phyloP scores from a whole-genome alignment of 2,113 vertebrate genomes.

The Larimichthys polyactis region DNA sequence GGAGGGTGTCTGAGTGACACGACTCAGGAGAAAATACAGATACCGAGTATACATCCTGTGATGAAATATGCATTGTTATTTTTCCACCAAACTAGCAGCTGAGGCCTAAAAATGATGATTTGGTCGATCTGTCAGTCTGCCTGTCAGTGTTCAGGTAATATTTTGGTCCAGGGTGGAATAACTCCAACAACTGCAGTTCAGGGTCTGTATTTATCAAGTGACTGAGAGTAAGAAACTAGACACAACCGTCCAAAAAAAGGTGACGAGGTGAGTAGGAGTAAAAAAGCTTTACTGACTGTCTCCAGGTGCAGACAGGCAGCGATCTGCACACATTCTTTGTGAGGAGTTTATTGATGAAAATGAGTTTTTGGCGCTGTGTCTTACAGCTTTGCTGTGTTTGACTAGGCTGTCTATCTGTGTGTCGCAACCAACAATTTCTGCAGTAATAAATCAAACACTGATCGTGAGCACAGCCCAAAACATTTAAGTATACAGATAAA shows the following conservation, averaged over 20 bases:
- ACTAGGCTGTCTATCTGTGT: background rate
- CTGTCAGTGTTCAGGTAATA: background rate
- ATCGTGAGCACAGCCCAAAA: background rate
- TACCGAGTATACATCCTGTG: background rate
- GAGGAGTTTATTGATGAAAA: too few relatives aligned
- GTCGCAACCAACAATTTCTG: background rate
- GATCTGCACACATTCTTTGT: too few relatives aligned
- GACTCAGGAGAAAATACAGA: conserved; percentile 82
- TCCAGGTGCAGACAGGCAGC: too few relatives aligned
- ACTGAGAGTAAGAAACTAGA: background rate
- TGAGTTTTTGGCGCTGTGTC: background rate
- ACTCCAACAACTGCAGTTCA: background rate
- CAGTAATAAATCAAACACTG: background rate
- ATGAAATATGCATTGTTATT: background rate
- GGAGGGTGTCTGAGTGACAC: conserved; percentile 88
- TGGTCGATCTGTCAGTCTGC: background rate
- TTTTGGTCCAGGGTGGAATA: too few relatives aligned
- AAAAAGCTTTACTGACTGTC: background rate
- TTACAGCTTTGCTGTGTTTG: background rate
- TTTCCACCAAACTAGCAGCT: background rate
- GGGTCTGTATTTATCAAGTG: background rate
- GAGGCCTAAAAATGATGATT: background rate
- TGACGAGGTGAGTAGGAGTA: background rate
- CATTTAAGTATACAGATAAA: background rate
- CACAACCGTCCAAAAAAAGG: background rate